Conservation (phyloP, 2,797 vertebrate genomes). For the Sebastes diploproa region DNA sequence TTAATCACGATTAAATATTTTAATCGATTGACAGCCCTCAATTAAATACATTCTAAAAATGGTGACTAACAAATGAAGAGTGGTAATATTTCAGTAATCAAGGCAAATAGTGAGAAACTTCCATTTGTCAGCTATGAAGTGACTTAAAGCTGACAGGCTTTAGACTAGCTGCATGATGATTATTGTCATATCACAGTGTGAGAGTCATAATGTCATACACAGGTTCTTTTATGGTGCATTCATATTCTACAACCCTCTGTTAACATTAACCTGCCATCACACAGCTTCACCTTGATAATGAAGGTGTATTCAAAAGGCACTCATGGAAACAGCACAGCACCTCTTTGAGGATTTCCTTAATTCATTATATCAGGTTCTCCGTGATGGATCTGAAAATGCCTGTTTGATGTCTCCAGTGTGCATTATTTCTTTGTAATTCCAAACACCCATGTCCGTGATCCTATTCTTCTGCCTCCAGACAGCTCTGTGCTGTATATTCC, state of each 20-base stretch:
- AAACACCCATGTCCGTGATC: slow-evolving; percentile 49
- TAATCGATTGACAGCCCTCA: too few species aligned
- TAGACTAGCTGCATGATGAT: neutral
- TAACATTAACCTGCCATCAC: slow-evolving; percentile 29
- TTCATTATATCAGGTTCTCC: slow-evolving; percentile 36
- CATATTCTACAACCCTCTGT: slow-evolving; percentile 19
- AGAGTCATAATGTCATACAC: neutral
- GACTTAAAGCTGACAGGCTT: too few species aligned
- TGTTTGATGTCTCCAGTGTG: slow-evolving; percentile 51
- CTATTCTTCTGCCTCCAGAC: slow-evolving; percentile 67
- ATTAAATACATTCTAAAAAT: too few species aligned
- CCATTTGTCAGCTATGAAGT: neutral
- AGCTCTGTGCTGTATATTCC: slow-evolving; percentile 56
- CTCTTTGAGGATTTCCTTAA: slow-evolving; percentile 36
- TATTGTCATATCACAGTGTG: neutral
- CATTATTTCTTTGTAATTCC: slow-evolving; percentile 57
- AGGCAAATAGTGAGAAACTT: neutral
- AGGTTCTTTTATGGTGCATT: slow-evolving; percentile 6
- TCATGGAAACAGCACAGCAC: slow-evolving; percentile 6
- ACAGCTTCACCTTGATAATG: slow-evolving; percentile 19
- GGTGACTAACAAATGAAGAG: neutral
- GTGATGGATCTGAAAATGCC: slow-evolving; percentile 37
- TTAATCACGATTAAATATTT: too few species aligned
- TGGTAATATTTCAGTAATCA: neutral
- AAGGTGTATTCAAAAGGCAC: slow-evolving; percentile 25